Evolutionary conservation across 2,797 vertebrate species (phyloP).

Genomic region (Pipistrellus pipistrellus): DNA sequence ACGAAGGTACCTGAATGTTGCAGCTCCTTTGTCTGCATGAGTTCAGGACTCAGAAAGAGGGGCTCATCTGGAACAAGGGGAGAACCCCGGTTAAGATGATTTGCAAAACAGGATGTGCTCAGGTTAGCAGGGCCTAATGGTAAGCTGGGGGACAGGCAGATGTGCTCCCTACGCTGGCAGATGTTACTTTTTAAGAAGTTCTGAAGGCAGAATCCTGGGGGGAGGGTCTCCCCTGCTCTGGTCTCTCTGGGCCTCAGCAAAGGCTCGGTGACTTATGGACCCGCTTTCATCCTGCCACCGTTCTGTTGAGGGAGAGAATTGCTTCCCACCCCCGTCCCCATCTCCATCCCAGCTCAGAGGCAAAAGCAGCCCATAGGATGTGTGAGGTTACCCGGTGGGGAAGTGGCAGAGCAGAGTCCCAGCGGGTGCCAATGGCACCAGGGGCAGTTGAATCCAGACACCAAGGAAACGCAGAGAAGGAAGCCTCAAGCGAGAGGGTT

Average conservation of each 20-base stretch:
- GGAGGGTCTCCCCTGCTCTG: not conserved
- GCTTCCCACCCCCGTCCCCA: rapidly evolving
- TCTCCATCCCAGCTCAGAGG: not conserved
- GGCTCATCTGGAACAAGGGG: not conserved
- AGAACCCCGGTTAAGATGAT: constrained; percentile 36
- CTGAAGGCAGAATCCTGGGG: constrained; percentile 21
- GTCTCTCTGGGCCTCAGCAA: not conserved
- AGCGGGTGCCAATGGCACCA: not conserved
- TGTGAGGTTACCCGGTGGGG: not conserved
- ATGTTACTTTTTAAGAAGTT: constrained; percentile 73
- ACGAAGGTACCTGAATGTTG: not conserved
- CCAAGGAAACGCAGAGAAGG: not conserved
- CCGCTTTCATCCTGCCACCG: constrained; percentile 1
- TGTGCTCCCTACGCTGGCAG: constrained; percentile 49
- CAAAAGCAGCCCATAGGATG: not conserved
- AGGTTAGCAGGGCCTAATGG: constrained; percentile 41
- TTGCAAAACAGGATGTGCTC: constrained; percentile 67
- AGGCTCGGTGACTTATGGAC: constrained; percentile 18
- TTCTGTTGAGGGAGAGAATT: not conserved
- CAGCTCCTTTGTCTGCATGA: not conserved
- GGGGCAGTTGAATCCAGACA: not conserved
- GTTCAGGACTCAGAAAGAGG: not conserved
- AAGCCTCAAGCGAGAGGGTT: constrained; percentile 63
- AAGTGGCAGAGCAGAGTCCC: not conserved
- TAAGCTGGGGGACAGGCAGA: constrained; percentile 32